These are phyloP conservation scores for Pentalonia nigronervosa DNA, from an alignment of 1,140 invertebrate species.

Conservation along the genomic window DNA sequence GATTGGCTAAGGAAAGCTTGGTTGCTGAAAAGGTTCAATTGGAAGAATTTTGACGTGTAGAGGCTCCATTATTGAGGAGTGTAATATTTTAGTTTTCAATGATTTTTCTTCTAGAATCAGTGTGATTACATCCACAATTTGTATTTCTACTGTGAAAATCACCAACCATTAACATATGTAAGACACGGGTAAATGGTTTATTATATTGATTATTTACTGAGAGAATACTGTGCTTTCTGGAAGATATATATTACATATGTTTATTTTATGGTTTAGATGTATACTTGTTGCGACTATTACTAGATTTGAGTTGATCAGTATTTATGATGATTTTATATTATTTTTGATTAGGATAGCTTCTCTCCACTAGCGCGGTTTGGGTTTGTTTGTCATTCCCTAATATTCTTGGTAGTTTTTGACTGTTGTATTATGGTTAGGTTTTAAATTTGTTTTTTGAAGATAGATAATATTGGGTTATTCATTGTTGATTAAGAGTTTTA, in stretches of 20 bases:
- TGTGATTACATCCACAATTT: too few relatives aligned
- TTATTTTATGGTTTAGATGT: neutral
- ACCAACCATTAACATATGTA: too few relatives aligned
- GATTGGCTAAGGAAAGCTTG: too few relatives aligned
- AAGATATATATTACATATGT: neutral
- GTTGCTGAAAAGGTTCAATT: too few relatives aligned
- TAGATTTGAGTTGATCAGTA: neutral
- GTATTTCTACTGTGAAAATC: too few relatives aligned
- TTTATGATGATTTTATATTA: neutral
- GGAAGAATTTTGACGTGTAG: too few relatives aligned
- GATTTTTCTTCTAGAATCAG: too few relatives aligned
- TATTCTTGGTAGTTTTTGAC: neutral
- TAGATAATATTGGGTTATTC: neutral
- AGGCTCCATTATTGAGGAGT: too few relatives aligned
- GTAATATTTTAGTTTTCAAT: too few relatives aligned
- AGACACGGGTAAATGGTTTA: too few relatives aligned
- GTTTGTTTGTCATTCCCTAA: neutral
- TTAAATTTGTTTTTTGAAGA: neutral
- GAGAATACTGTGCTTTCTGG: too few relatives aligned
- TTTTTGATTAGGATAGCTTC: neutral
- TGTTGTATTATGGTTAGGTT: neutral
- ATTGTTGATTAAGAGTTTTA: neutral
- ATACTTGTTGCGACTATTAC: neutral
- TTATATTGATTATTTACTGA: too few relatives aligned
- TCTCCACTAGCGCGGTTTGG: neutral